These are phyloP conservation scores for Eidolon dupreanum DNA, from an alignment of 2,797 vertebrate species.

Conservation along the genomic window DNA sequence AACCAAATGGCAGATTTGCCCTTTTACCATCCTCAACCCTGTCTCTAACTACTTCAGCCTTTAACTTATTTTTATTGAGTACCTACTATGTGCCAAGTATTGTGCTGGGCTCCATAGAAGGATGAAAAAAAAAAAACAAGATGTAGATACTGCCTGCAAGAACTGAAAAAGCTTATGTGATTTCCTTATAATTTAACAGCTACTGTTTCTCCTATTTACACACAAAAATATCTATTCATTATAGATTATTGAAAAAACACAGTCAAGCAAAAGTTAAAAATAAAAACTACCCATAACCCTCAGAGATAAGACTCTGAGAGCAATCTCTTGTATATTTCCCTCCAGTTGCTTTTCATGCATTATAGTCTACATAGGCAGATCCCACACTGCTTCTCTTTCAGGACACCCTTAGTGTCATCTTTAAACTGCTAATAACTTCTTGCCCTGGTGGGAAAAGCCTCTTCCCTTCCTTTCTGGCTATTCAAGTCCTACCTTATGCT, in stretches of 20 bases:
- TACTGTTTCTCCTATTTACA: not conserved
- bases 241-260: conserved; percentile 1
- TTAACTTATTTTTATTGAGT: not conserved
- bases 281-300: not conserved
- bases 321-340: not conserved
- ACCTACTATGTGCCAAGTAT: not conserved
- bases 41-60: not conserved
- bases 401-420: not conserved
- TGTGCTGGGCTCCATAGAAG: not conserved
- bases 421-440: not conserved
- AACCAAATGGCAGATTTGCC: not conserved
- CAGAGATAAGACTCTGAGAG: not conserved
- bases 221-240: not conserved
- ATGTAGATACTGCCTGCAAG: not conserved
- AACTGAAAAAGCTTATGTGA: not conserved
- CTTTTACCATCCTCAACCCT: not conserved
- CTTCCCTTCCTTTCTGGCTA: not conserved
- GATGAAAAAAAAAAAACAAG: conserved; percentile 17
- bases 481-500: not conserved
- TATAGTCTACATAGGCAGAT: not conserved
- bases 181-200: not conserved
- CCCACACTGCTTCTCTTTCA: not conserved
- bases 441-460: not conserved
- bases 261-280: not conserved
- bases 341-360: not conserved